These are phyloP conservation scores for Fukomys damarensis DNA, from an alignment of 2,113 vertebrate species.

Conservation along the genomic window DNA sequence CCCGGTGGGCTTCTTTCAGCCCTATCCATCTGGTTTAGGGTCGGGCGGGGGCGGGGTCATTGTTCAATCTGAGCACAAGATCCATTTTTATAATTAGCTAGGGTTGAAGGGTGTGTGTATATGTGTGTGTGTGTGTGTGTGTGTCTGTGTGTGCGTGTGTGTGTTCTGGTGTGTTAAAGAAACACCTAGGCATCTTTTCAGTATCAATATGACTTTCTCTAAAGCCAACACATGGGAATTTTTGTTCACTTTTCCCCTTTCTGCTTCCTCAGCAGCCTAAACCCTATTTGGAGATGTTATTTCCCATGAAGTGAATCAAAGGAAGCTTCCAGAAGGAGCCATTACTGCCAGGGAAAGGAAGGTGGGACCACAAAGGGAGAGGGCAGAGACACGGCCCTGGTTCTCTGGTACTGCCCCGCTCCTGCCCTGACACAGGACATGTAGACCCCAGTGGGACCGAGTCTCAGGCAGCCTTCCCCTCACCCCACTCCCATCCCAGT, in stretches of 20 bases:
- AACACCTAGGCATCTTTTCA: constrained; percentile 13
- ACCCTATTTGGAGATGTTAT: neutral
- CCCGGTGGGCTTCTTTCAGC: too few relatives aligned
- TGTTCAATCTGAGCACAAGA: neutral
- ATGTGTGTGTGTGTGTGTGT: neutral
- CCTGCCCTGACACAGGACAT: neutral
- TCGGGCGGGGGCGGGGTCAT: neutral
- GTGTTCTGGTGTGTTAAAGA: neutral
- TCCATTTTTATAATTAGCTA: neutral
- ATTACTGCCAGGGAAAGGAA: neutral
- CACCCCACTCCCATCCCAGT: neutral
- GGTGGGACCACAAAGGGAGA: neutral
- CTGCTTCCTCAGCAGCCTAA: neutral
- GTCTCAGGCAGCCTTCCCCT: neutral
- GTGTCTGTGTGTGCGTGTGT: neutral
- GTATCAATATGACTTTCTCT: constrained; percentile 1
- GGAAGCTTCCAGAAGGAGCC: constrained; percentile 4
- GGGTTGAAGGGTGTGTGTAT: neutral
- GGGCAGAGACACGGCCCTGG: neutral
- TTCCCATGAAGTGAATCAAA: neutral
- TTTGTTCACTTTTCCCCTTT: neutral
- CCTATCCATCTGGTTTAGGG: neutral
- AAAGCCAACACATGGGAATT: neutral
- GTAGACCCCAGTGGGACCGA: too few relatives aligned
- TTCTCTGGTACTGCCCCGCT: neutral